Evolutionary conservation across 1,140 invertebrate genomes (phyloP).

Genomic region (Drosophila bocki): DNA sequence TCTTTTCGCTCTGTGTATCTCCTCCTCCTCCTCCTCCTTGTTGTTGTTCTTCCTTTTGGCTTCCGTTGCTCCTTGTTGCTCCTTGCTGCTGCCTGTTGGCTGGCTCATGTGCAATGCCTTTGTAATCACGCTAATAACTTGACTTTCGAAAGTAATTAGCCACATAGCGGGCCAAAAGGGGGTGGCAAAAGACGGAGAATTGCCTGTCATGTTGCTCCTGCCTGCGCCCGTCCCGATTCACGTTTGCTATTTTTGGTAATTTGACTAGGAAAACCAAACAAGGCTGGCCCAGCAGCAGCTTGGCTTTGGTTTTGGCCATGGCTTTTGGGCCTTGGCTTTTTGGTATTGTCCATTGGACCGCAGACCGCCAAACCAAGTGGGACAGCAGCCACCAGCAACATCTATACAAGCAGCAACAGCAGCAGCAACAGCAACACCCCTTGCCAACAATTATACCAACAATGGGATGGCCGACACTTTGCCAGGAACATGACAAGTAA

Average conservation of each 20-base stretch:
- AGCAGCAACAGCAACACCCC: background rate
- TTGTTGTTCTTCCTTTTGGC: conserved; percentile 33
- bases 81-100: conserved; percentile 37
- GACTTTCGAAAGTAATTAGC: conserved; percentile 84
- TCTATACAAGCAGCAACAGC: background rate
- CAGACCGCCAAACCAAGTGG: conserved; percentile 56
- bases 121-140: conserved; percentile 84
- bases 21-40: conserved; percentile 10
- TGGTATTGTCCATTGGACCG: conserved; percentile 22
- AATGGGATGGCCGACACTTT: conserved; percentile 47
- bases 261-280: conserved; percentile 67
- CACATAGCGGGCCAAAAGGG: conserved; percentile 60
- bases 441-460: conserved; percentile 35
- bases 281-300: conserved; percentile 24
- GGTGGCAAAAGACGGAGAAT: conserved; percentile 8
- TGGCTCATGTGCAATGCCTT: conserved; percentile 73
- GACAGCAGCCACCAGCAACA: conserved; percentile 4
- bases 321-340: conserved; percentile 25
- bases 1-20: conserved; percentile 13
- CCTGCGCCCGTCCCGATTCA: conserved; percentile 19
- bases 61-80: conserved; percentile 33
- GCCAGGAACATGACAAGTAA: conserved; percentile 70
- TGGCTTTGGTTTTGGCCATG: conserved; percentile 29
- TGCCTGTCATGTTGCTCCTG: conserved; percentile 59
- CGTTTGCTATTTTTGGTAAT: conserved; percentile 72